Evolutionary conservation across 2,113 vertebrate species (phyloP), one percentile per base, ranked within the genome.

Genomic region (Otus sunia): DNA sequence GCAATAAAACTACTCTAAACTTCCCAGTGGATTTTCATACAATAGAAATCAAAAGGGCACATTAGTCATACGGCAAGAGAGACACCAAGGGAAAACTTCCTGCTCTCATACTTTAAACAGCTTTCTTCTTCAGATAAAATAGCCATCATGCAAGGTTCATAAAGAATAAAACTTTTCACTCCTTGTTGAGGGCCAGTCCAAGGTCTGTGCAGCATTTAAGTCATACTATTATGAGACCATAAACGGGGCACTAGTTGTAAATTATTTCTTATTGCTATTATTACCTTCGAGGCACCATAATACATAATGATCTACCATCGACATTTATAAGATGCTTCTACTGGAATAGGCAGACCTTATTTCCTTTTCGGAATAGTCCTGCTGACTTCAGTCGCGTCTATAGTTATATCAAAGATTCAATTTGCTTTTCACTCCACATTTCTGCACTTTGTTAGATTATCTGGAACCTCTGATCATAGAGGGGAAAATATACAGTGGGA

Each of bases 11-110:
- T 85, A 37, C 66, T 59, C 78, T 66, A 77, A 95, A 76, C 37
- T 63, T 97, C 97, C 97, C 97, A 76, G 85, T 79, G 88, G 97
- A 74, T 94, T 95, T 95, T 83, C 81, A 60, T 85, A 47, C 83
- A 88, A 18, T 37, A 64, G 94, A 90, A 97, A 96, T 90, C 86
- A 83, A 97, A 96, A 96, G 90, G 94, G 67, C 81, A 84, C 41
- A 86, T 96, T 95, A 95, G 96, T 97, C 94, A 94, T 74, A 49
- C 1, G 4, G 75, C 49, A 56, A 34, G 86, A 94, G 91, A 69
- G 55, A 80, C 74, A 68, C 88, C 4, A 1, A 72, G 92, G 82
- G 96, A 88, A 85, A 95, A 91, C 0, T 15, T 91, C 71, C 85
- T 22, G 45, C 84, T 92, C 77, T 92, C 67, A 53, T 22, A 10